Conservation (phyloP, 2,113 vertebrate genomes). For the Phalacrocorax pelagicus region DNA sequence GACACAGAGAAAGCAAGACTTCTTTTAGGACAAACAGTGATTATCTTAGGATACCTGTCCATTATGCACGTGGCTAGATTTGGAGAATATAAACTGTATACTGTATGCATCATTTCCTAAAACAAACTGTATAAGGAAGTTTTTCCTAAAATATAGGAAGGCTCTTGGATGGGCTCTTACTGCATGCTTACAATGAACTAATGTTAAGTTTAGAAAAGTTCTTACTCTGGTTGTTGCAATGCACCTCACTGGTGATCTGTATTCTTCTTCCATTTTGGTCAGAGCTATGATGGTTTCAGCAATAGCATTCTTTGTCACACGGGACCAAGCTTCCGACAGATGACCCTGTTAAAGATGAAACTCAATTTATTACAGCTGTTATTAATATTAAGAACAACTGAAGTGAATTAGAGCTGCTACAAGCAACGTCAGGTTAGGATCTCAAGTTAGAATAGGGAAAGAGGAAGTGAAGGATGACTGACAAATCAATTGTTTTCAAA, state of each 20-base stretch:
- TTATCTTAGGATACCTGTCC: neutral
- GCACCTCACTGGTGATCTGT: constrained; percentile 93
- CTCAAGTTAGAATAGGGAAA: neutral
- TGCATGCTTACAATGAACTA: neutral
- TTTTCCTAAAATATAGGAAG: neutral
- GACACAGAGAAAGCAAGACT: neutral
- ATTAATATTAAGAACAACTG: neutral
- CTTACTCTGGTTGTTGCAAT: constrained; percentile 95
- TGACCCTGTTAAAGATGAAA: constrained; percentile 82
- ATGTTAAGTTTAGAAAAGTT: neutral
- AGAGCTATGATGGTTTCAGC: constrained; percentile 98
- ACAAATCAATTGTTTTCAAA: neutral
- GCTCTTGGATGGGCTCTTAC: neutral
- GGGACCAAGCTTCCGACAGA: constrained; percentile 96
- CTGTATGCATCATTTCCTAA: neutral
- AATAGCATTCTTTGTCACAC: constrained; percentile 98
- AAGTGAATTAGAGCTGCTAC: neutral
- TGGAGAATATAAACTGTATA: neutral
- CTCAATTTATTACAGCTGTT: neutral
- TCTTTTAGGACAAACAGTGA: neutral
- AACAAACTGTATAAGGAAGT: neutral
- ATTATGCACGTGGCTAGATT: neutral
- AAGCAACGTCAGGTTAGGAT: neutral
- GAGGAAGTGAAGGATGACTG: neutral
- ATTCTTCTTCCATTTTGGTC: constrained; percentile 99